Evolutionary conservation across 1,140 invertebrate genomes (phyloP).

Genomic region (Drosophila cardini): DNA sequence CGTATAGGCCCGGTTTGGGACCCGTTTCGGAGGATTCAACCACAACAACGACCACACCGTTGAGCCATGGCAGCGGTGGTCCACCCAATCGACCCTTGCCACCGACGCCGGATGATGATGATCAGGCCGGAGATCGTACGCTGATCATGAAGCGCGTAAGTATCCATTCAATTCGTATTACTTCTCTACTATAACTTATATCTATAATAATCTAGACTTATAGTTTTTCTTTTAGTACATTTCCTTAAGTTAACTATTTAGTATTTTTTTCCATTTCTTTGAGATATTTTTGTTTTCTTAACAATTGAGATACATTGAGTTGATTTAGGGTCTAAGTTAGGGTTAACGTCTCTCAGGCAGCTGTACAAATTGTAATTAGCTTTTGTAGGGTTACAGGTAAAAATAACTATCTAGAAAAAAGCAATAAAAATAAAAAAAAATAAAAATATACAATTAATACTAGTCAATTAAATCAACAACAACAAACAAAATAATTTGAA

Average conservation of each 20-base stretch:
- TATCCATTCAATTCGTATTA: conserved; percentile 17
- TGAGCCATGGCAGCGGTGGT: conserved; percentile 87
- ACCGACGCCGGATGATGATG: conserved; percentile 95
- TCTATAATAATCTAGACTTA: conserved; percentile 26
- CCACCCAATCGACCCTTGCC: conserved; percentile 96
- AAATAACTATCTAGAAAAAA: conserved; percentile 27
- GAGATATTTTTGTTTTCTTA: conserved; percentile 37
- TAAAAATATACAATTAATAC: conserved; percentile 39
- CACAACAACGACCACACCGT: conserved; percentile 84
- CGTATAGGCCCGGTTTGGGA: conserved; percentile 91
- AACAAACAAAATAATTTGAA: conserved; percentile 42
- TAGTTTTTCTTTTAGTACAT: conserved; percentile 48
- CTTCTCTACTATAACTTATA: conserved; percentile 7
- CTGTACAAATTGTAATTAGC: conserved; percentile 77
- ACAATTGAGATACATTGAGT: conserved; percentile 21
- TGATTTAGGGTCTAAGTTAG: conserved; percentile 20
- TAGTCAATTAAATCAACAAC: conserved; percentile 43
- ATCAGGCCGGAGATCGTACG: conserved; percentile 91
- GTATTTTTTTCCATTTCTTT: conserved; percentile 40
- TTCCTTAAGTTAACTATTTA: conserved; percentile 66
- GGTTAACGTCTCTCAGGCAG: conserved; percentile 28
- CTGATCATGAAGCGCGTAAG: conserved; percentile 95
- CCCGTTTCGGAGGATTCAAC: conserved; percentile 85
- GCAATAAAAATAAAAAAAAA: conserved; percentile 20
- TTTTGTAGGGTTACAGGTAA: conserved; percentile 70